A percentile compares a stretch with the other conserved stretches of the same genome.
These are phyloP conservation scores for Oreochromis mossambicus DNA, from an alignment of 2,797 vertebrate species.

Conservation along the genomic window DNA sequence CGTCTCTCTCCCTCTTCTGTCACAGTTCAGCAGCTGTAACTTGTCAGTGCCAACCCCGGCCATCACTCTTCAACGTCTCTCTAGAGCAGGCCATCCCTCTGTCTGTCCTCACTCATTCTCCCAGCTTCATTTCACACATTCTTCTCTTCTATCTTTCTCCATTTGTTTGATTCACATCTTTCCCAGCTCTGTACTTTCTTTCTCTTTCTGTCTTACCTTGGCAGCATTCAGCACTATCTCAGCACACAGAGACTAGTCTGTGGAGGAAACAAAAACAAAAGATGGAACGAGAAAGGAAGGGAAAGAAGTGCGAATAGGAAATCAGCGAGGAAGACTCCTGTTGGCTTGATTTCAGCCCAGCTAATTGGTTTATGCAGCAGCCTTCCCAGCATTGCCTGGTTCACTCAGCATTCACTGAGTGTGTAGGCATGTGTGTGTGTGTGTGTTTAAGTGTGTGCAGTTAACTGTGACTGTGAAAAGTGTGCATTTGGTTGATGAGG, in stretches of 20 bases:
- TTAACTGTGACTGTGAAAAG: neutral
- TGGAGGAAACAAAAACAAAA: neutral
- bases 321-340: neutral
- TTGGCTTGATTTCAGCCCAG: conserved; percentile 45
- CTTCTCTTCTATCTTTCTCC: neutral
- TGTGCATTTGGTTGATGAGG: neutral
- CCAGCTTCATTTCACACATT: conserved; percentile 19
- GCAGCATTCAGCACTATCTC: conserved; percentile 20
- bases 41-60: conserved; percentile 21
- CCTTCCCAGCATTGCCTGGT: conserved; percentile 33
- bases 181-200: neutral
- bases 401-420: conserved; percentile 32
- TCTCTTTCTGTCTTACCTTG: conserved; percentile 2
- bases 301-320: neutral
- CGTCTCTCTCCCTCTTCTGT: neutral
- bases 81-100: conserved; percentile 5
- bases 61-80: conserved; percentile 16
- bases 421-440: neutral
- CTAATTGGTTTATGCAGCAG: conserved; percentile 68
- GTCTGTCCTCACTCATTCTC: conserved; percentile 9
- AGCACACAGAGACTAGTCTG: conserved; percentile 10
- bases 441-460: neutral
- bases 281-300: neutral
- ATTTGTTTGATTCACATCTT: conserved; percentile 12
- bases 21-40: conserved; percentile 50